These are phyloP conservation scores for Lagodon rhomboides DNA, from an alignment of 2,797 vertebrate genomes.

Conservation along the genomic window DNA sequence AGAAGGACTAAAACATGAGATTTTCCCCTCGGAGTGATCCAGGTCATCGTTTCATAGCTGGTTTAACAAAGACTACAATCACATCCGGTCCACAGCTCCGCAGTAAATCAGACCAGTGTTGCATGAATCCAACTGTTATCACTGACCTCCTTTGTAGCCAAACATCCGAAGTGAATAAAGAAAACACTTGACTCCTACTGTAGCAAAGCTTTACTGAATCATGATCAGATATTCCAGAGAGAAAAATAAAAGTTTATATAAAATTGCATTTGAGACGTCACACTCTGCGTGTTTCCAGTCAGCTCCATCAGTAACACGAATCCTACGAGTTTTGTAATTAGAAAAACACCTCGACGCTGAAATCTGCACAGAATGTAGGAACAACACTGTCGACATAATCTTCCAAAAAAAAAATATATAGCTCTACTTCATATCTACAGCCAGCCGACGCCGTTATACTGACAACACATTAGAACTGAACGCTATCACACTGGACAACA, in stretches of 20 bases:
- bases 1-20: not conserved
- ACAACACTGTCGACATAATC: constrained; percentile 47
- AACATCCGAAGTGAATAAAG: constrained; percentile 24
- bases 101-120: not conserved
- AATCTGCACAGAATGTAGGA: constrained; percentile 27
- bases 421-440: constrained; percentile 73
- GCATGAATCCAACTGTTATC: not conserved
- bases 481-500: constrained; percentile 59
- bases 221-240: constrained; percentile 59
- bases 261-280: constrained; percentile 62
- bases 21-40: not conserved
- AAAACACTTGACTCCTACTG: constrained; percentile 39
- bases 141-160: constrained; percentile 17
- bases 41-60: not conserved
- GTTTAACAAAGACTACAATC: not conserved
- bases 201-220: constrained; percentile 72
- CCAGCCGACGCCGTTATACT: constrained; percentile 56
- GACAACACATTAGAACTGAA: constrained; percentile 44
- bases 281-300: constrained; percentile 24
- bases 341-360: constrained; percentile 43
- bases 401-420: constrained; percentile 65
- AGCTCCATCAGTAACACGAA: constrained; percentile 26
- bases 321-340: constrained; percentile 44
- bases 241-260: constrained; percentile 53
- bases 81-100: constrained; percentile 7